phyloP scores from a whole-genome alignment of 2,888 invertebrate genomes.

The Pachydiplax longipennis region DNA sequence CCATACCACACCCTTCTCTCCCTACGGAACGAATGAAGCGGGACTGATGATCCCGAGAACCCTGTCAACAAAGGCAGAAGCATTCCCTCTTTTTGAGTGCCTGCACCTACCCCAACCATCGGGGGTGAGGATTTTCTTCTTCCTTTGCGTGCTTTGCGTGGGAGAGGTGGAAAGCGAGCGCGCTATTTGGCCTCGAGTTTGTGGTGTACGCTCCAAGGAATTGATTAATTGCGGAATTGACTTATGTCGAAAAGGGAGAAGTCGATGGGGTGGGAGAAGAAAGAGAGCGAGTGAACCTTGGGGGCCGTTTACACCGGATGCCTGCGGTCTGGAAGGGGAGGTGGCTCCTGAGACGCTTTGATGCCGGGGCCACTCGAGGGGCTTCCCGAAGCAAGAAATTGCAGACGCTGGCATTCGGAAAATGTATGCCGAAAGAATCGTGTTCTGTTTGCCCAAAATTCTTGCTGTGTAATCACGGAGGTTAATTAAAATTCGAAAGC shows the following conservation, averaged over 20 bases:
- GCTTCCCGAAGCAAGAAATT: slow-evolving; percentile 17
- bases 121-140: not conserved
- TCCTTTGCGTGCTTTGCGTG: not conserved
- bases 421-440: not conserved
- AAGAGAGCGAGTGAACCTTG: not conserved
- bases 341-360: not conserved
- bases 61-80: not conserved
- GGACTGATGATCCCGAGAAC: slow-evolving; percentile 15
- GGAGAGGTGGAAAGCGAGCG: not conserved
- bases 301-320: slow-evolving; percentile 27
- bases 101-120: not conserved
- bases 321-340: slow-evolving; percentile 19
- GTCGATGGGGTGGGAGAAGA: not conserved
- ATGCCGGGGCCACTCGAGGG: slow-evolving; percentile 12
- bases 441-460: not conserved
- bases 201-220: not conserved
- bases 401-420: slow-evolving; percentile 25
- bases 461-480: not conserved
- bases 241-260: slow-evolving; percentile 14
- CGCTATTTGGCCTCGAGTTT: not conserved
- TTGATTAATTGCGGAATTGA: slow-evolving; percentile 37
- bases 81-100: not conserved
- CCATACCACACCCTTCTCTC: not conserved
- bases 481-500: no score
- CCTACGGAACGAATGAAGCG: slow-evolving; percentile 29